phyloP scores from a whole-genome alignment of 2,113 vertebrate species.

The Eurypyga helias region DNA sequence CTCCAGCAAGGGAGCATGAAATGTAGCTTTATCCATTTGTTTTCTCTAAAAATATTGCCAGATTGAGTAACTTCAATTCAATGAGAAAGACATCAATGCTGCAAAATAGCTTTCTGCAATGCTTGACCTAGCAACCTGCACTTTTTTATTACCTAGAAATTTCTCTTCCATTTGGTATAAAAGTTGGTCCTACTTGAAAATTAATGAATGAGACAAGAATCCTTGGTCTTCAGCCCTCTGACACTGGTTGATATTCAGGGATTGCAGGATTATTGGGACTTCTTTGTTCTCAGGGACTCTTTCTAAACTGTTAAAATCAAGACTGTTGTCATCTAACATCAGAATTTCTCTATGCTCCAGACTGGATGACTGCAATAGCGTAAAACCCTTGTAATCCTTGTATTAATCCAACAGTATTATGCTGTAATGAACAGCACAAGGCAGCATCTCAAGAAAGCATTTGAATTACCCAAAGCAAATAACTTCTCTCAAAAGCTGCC shows the following conservation, averaged over 20 bases:
- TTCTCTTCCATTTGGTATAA: not conserved
- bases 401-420: no score
- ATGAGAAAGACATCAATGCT: not conserved
- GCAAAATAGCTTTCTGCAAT: not conserved
- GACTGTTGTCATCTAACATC: not conserved
- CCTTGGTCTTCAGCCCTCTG: not conserved
- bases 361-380: not conserved
- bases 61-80: not conserved
- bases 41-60: not conserved
- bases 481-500: not conserved
- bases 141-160: not conserved
- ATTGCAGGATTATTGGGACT: constrained; percentile 2
- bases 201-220: not conserved
- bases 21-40: not conserved
- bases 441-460: not conserved
- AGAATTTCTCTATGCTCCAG: not conserved
- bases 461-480: not conserved
- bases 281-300: not conserved
- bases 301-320: not conserved
- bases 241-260: not conserved
- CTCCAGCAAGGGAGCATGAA: not conserved
- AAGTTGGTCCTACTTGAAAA: not conserved
- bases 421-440: not conserved
- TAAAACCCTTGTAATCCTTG: not conserved
- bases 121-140: not conserved